Evolutionary conservation across 2,113 vertebrate species (phyloP).

Genomic region (Polyodon spathula): DNA sequence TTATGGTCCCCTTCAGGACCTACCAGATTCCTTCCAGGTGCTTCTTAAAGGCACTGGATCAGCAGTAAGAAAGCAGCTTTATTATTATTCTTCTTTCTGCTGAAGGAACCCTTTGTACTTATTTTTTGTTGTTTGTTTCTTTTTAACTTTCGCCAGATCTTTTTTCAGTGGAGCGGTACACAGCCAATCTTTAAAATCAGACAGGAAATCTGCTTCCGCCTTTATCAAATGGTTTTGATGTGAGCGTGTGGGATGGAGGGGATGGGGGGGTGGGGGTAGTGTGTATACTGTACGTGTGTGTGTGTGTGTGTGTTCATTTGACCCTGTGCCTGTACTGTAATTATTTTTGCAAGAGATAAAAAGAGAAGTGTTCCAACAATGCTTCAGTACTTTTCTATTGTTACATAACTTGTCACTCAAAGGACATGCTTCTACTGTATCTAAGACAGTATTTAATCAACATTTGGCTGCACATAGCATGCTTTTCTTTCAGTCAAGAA

Average conservation of each 20-base stretch:
- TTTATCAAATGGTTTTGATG: conserved; percentile 1
- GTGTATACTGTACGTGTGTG: neutral
- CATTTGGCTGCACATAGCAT: no score
- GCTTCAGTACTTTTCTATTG: no score
- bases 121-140: no score
- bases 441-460: no score
- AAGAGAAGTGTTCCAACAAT: no score
- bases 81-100: neutral
- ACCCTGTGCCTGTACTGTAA: no score
- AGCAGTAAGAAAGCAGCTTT: neutral
- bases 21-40: neutral
- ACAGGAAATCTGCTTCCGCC: neutral
- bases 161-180: neutral
- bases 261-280: no score
- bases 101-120: neutral
- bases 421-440: no score
- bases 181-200: conserved; percentile 5
- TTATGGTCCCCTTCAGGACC: neutral
- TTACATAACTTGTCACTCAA: no score
- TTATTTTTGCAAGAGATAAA: no score
- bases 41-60: neutral
- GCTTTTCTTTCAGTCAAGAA: no score
- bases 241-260: neutral
- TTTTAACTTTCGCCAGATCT: neutral
- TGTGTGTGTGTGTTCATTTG: no score